Conservation (phyloP, 2,888 invertebrate genomes). For the Herminia tarsipennalis region DNA sequence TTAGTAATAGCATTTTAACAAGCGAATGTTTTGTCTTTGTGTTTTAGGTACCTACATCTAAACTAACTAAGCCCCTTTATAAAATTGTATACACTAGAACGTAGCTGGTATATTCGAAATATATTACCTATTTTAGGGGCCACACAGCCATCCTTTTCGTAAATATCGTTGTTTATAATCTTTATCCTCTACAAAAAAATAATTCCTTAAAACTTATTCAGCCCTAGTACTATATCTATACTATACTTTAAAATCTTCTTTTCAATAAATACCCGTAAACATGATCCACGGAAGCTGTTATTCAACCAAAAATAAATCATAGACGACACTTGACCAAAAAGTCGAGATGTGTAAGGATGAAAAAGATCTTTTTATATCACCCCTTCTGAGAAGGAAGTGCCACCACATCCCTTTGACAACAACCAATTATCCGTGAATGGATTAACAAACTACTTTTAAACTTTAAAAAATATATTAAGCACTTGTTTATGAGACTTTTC, state of each 20-base stretch:
- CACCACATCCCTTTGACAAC: slow-evolving; percentile 17
- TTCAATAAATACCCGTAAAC: background rate
- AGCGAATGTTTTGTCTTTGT: too few relatives aligned
- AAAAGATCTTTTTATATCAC: slow-evolving; percentile 49
- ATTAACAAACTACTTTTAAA: slow-evolving; percentile 22
- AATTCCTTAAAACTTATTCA: too few relatives aligned
- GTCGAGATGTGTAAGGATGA: slow-evolving; percentile 29
- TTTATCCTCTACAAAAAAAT: too few relatives aligned
- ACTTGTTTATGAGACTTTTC: background rate
- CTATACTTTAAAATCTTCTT: background rate
- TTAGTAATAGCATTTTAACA: too few relatives aligned
- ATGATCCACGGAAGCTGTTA: slow-evolving; percentile 34
- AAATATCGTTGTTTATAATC: too few relatives aligned
- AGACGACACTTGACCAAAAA: slow-evolving; percentile 35
- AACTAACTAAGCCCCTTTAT: too few relatives aligned
- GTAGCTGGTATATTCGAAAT: too few relatives aligned
- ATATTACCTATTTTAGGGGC: too few relatives aligned
- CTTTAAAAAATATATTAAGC: slow-evolving; percentile 4
- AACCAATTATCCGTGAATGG: slow-evolving; percentile 39
- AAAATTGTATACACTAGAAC: too few relatives aligned
- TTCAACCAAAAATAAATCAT: slow-evolving; percentile 38
- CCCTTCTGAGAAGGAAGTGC: slow-evolving; percentile 29
- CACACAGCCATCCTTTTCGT: too few relatives aligned
- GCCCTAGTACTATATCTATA: too few relatives aligned
- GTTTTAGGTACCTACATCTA: too few relatives aligned